phyloP scores from a whole-genome alignment of 2,797 vertebrate genomes.

The Phylloscopus collybita region DNA sequence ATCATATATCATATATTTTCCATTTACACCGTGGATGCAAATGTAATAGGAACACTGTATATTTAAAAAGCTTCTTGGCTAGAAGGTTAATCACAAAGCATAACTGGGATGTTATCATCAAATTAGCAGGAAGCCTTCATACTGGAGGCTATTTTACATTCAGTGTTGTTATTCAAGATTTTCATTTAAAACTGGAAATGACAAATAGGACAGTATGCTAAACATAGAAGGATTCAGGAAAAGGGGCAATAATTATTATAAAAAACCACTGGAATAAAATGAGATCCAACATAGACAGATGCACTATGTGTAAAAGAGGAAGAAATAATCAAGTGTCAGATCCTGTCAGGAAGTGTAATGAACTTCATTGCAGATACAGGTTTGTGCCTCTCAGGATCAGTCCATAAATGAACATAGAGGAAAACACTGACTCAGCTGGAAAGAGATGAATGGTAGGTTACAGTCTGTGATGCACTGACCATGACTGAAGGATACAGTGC shows the following conservation, averaged over 20 bases:
- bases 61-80: background rate
- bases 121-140: background rate
- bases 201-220: background rate
- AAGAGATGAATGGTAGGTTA: background rate
- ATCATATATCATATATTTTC: background rate
- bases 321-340: conserved; percentile 41
- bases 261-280: conserved; percentile 3
- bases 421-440: background rate
- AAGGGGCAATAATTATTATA: background rate
- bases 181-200: conserved; percentile 4
- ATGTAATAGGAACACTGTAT: background rate
- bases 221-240: conserved; percentile 15
- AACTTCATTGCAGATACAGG: background rate
- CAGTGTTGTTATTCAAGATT: background rate
- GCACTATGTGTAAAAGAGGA: background rate
- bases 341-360: conserved; percentile 35
- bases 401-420: background rate
- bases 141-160: background rate
- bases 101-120: background rate
- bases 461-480: background rate
- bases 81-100: background rate
- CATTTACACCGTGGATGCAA: background rate
- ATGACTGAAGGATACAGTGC: background rate
- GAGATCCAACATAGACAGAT: background rate
- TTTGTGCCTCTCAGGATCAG: background rate